Percentiles rank a stretch among this genome's conserved stretches.
Conservation (phyloP, 1,140 invertebrate genomes). For the Rhysida immarginata region DNA sequence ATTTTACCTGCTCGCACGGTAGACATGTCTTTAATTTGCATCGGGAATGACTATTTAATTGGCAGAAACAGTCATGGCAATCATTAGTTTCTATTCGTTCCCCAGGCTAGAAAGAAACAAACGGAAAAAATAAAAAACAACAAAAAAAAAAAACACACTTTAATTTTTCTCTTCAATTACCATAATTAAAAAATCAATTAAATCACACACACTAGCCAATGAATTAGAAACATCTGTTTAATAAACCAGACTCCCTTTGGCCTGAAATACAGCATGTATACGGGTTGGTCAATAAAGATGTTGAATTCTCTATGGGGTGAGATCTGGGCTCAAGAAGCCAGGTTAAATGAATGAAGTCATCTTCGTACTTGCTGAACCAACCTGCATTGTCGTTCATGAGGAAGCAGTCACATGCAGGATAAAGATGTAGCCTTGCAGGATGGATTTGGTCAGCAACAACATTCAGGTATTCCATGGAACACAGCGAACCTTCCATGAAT, state of each 20-base stretch:
- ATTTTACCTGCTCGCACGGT: conserved; percentile 38
- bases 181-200: conserved; percentile 8
- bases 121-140: too few species aligned
- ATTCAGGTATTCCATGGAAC: too few species aligned
- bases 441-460: too few species aligned
- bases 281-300: not conserved
- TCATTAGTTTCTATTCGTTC: conserved; percentile 47
- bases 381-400: too few species aligned
- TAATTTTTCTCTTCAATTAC: conserved; percentile 6
- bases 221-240: not conserved
- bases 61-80: conserved; percentile 60
- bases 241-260: not conserved
- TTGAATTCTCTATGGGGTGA: too few species aligned
- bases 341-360: too few species aligned
- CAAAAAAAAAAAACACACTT: too few species aligned
- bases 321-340: too few species aligned
- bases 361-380: too few species aligned
- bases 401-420: too few species aligned
- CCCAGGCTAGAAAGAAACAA: conserved; percentile 38
- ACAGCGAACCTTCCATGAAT: too few species aligned
- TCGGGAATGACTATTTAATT: conserved; percentile 45
- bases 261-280: not conserved
- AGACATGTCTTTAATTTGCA: conserved; percentile 51
- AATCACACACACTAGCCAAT: not conserved
- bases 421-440: too few species aligned